A percentile compares a stretch with the other conserved stretches of the same genome.
These are phyloP conservation scores for Apamea epomidion DNA, from an alignment of 2,888 invertebrate genomes.

Conservation along the genomic window DNA sequence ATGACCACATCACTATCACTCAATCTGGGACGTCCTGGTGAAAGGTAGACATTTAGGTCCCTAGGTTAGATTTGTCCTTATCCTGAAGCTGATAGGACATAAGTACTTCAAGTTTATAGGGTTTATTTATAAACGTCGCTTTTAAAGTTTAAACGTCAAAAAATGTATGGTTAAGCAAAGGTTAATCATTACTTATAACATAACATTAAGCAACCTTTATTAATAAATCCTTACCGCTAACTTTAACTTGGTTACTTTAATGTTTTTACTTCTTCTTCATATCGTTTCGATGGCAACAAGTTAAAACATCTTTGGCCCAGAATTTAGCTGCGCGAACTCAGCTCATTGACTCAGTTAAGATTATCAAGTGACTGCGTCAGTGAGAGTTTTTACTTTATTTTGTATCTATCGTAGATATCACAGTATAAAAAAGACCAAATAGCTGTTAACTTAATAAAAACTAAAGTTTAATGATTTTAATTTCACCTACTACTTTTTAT, in stretches of 20 bases:
- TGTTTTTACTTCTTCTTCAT: neutral
- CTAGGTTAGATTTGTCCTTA: neutral
- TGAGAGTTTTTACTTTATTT: neutral
- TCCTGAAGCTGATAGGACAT: neutral
- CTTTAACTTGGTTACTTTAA: neutral
- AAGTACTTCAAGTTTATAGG: neutral
- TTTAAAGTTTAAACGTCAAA: neutral
- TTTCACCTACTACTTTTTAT: neutral
- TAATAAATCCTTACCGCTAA: neutral
- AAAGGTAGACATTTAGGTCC: neutral
- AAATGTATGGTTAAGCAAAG: neutral
- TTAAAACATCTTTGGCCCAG: neutral
- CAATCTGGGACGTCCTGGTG: neutral
- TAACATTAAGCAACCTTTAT: neutral
- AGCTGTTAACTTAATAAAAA: slow-evolving; percentile 3
- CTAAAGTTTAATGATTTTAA: neutral
- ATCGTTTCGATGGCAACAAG: neutral
- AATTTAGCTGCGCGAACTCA: neutral
- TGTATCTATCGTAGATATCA: neutral
- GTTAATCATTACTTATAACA: neutral
- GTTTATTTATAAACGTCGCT: neutral
- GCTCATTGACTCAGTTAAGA: neutral
- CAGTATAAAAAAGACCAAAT: neutral
- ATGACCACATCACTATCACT: neutral
- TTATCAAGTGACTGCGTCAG: neutral